Evolutionary conservation across 1,140 invertebrate genomes (phyloP).

Genomic region (Eulimnadia texana): DNA sequence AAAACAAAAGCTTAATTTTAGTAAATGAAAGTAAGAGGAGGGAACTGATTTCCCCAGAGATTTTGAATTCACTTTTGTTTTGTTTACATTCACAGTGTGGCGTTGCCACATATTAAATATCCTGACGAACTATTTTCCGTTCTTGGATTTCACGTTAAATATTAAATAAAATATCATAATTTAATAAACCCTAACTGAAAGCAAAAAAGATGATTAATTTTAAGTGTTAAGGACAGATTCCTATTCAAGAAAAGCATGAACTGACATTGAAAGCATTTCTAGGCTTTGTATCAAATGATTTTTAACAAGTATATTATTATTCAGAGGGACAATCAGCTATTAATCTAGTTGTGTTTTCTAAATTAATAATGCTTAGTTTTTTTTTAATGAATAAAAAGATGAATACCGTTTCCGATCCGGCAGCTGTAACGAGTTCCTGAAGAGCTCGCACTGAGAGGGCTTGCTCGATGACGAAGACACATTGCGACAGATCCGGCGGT

Average conservation of each 20-base stretch:
- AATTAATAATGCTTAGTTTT: too few relatives aligned
- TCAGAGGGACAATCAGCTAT: too few relatives aligned
- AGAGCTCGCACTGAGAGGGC: constrained; percentile 95
- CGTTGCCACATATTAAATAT: too few relatives aligned
- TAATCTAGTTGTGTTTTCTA: too few relatives aligned
- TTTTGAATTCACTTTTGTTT: too few relatives aligned
- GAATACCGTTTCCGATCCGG: constrained; percentile 75
- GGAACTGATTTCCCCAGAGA: background rate
- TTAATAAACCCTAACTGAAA: background rate
- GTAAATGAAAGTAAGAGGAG: background rate
- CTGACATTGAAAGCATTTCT: too few relatives aligned
- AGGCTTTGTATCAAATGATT: too few relatives aligned
- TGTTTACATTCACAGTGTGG: too few relatives aligned
- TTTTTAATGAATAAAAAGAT: background rate
- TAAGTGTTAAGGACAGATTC: background rate
- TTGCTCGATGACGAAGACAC: constrained; percentile 97
- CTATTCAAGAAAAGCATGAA: too few relatives aligned
- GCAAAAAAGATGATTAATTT: background rate
- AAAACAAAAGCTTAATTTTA: background rate
- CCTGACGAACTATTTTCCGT: background rate
- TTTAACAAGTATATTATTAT: too few relatives aligned
- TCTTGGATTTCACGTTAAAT: background rate
- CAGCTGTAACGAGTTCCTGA: constrained; percentile 91
- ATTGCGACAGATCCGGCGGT: constrained; percentile 93
- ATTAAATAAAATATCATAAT: background rate